Evolutionary conservation across 1,140 invertebrate species (phyloP).

Genomic region (Halictus rubicundus): DNA sequence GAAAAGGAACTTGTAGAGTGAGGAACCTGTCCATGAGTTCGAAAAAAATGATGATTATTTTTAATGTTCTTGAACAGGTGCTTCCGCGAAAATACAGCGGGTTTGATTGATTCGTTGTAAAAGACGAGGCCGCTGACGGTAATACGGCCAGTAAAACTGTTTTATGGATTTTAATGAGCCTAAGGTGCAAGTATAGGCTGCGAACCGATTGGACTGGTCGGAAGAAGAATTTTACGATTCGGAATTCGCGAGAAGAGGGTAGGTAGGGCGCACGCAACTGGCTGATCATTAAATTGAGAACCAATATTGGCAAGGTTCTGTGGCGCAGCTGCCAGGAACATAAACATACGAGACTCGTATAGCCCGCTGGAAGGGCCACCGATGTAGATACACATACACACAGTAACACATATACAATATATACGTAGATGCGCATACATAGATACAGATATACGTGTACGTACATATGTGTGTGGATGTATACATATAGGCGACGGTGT

Average conservation of each 20-base stretch:
- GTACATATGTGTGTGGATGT: not conserved
- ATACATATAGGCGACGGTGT: slow-evolving; percentile 61
- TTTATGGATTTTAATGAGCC: not conserved
- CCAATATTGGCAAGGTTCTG: slow-evolving; percentile 78
- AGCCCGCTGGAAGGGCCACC: slow-evolving; percentile 57
- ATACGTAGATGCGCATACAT: too few relatives aligned
- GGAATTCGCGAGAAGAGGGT: not conserved
- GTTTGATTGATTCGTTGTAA: too few relatives aligned
- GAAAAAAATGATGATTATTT: too few relatives aligned
- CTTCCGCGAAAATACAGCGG: too few relatives aligned
- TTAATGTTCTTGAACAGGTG: too few relatives aligned
- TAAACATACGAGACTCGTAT: slow-evolving; percentile 75
- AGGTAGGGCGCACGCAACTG: slow-evolving; percentile 54
- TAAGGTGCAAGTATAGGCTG: not conserved
- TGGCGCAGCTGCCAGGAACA: slow-evolving; percentile 77
- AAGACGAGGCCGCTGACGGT: too few relatives aligned
- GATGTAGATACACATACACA: slow-evolving; percentile 47
- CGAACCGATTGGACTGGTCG: not conserved
- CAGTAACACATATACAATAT: slow-evolving; percentile 20
- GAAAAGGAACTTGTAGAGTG: too few relatives aligned
- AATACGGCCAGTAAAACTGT: too few relatives aligned
- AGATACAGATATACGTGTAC: too few relatives aligned
- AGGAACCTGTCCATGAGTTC: too few relatives aligned
- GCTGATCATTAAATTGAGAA: slow-evolving; percentile 76
- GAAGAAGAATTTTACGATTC: slow-evolving; percentile 16